Conservation (phyloP, 2,113 vertebrate genomes). For the Macrotus californicus region DNA sequence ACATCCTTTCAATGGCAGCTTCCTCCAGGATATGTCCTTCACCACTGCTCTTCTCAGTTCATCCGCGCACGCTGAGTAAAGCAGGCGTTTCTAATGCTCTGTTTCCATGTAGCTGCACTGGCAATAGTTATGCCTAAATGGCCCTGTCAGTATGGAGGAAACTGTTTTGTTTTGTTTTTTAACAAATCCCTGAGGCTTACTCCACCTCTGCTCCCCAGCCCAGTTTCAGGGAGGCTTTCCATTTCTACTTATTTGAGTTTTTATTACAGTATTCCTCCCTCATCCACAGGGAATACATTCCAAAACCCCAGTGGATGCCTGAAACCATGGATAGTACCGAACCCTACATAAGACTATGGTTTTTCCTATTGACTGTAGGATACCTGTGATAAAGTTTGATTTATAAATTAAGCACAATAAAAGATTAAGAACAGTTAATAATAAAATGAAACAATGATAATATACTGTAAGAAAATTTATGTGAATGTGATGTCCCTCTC, state of each 20-base stretch:
- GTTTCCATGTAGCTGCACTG: not conserved
- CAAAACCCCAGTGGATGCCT: not conserved
- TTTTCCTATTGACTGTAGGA: not conserved
- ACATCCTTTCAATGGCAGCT: not conserved
- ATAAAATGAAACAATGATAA: not conserved
- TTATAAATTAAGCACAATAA: not conserved
- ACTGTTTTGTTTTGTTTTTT: not conserved
- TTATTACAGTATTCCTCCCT: not conserved
- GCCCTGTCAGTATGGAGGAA: not conserved
- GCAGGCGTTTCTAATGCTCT: not conserved
- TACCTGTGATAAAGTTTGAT: not conserved
- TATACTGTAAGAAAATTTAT: not conserved
- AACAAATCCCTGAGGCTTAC: not conserved
- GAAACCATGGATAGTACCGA: too few relatives aligned
- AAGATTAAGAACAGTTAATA: not conserved
- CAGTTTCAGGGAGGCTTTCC: not conserved
- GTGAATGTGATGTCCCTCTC: not conserved
- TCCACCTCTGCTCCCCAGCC: not conserved
- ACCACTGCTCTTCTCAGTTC: not conserved
- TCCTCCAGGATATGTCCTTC: not conserved
- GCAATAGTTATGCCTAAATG: not conserved
- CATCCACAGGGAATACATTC: not conserved
- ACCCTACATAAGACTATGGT: not conserved
- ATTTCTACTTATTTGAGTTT: conserved; percentile 13
- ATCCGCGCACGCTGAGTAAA: not conserved